Percentiles rank a stretch among this genome's conserved stretches.
Evolutionary conservation across 2,113 vertebrate species (phyloP).

Genomic region (Egretta garzetta): DNA sequence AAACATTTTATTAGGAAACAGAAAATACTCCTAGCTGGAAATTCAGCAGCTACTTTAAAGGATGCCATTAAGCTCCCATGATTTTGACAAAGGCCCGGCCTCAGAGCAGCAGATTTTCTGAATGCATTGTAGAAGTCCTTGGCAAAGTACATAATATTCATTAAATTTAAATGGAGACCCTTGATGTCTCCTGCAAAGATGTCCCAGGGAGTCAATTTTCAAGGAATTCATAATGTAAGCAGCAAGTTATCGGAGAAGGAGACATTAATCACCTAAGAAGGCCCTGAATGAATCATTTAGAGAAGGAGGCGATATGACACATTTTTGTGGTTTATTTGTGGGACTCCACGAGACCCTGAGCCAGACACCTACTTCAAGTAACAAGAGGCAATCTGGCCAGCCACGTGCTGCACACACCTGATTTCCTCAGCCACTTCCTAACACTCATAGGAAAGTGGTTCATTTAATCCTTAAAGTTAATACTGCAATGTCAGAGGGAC

Average conservation of each 20-base stretch:
- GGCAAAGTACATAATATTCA: conserved; percentile 57
- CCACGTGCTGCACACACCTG: neutral
- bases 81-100: conserved; percentile 1
- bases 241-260: conserved; percentile 57
- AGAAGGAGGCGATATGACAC: neutral
- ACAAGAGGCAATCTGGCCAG: neutral
- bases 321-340: neutral
- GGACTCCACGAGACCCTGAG: neutral
- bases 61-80: conserved; percentile 1
- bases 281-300: conserved; percentile 60
- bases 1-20: conserved; percentile 12
- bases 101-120: conserved; percentile 20
- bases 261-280: neutral
- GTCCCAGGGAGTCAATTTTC: conserved; percentile 69
- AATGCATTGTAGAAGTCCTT: neutral
- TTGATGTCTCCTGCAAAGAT: conserved; percentile 44
- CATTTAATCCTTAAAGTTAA: neutral
- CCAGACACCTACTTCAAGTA: neutral
- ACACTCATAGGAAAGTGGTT: neutral
- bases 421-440: neutral
- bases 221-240: conserved; percentile 64
- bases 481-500: neutral
- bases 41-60: conserved; percentile 23
- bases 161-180: conserved; percentile 49
- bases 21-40: conserved; percentile 18